phyloP scores from a whole-genome alignment of 2,113 vertebrate species.

The Lanius collurio region DNA sequence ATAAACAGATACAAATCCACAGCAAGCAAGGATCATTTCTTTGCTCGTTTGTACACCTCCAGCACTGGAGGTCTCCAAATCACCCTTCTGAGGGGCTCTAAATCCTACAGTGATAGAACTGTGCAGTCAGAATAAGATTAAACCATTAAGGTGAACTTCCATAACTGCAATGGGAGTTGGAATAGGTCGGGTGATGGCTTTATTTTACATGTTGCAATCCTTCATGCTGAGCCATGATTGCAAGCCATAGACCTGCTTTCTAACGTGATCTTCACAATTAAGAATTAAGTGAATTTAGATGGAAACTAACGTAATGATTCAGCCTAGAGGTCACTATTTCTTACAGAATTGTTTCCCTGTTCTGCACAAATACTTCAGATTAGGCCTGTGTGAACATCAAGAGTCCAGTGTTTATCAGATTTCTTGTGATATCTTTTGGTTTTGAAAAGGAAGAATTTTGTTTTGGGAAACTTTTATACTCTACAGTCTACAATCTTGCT shows the following conservation, averaged over 20 bases:
- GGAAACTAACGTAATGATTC: neutral
- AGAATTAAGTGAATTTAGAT: neutral
- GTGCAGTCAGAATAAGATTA: neutral
- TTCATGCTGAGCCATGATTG: neutral
- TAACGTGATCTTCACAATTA: neutral
- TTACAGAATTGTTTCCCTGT: neutral
- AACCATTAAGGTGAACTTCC: neutral
- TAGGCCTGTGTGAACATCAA: neutral
- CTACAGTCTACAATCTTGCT: neutral
- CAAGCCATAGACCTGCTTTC: neutral
- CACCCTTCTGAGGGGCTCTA: neutral
- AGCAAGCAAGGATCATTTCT: neutral
- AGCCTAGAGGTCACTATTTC: neutral
- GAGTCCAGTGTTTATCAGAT: neutral
- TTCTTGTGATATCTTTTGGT: neutral
- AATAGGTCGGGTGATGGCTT: neutral
- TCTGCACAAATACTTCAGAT: neutral
- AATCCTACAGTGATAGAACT: neutral
- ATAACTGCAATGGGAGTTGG: neutral
- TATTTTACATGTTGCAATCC: neutral
- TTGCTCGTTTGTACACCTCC: neutral
- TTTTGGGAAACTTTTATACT: neutral
- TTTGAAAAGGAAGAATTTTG: neutral
- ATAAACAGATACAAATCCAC: neutral
- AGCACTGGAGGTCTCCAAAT: neutral